Evolutionary conservation across 2,888 invertebrate species (phyloP), one percentile per base, ranked within the genome.

Genomic region (Cataglyphis cursor): DNA sequence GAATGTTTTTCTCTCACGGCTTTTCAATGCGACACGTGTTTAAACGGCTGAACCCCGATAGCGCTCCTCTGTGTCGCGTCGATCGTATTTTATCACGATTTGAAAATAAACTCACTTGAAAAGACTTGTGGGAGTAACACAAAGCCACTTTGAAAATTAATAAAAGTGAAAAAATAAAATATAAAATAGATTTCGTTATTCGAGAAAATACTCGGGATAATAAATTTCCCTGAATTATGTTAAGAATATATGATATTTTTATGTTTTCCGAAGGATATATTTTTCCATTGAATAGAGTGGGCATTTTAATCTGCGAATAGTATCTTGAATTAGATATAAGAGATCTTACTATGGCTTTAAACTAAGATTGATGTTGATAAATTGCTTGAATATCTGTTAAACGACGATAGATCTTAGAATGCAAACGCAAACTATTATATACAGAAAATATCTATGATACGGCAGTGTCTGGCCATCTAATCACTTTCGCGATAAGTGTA

Each of bases 401-500:
- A 24, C 72, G 31, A 24, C 9, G 24, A 70, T 59, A 38, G 44
- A 41, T 72, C 44, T 70, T 65, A 18, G 44, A 18, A 70, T 44
- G 66, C 12, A n/a, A 72, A 61, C 48, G 44, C 9, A 35, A 44
- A 44, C 44, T 35, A 28, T 41, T 48, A 66, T 41, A 41, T 35
- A 59, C 0, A 31, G 59, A 78, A 70, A 78, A 44, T n/a, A 48
- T 80, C 72, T 80, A 78, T 35, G 31, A 78, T 68, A 70, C 57
- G 21, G 59, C 59, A 35, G 35, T 35, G 35, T 35, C 12, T 59
- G 70, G 68, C 59, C 31, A 72, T 80, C 72, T 61, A 80, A 80
- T 80, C 78, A 80, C 72, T 80, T 61, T 12, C 48, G 61, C 78
- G 59, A 59, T 80, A 80, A 80, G 70, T 80, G 59, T 61, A 70